These are phyloP conservation scores for Cephalopachus bancanus DNA, from an alignment of 2,797 vertebrate species.

Conservation along the genomic window DNA sequence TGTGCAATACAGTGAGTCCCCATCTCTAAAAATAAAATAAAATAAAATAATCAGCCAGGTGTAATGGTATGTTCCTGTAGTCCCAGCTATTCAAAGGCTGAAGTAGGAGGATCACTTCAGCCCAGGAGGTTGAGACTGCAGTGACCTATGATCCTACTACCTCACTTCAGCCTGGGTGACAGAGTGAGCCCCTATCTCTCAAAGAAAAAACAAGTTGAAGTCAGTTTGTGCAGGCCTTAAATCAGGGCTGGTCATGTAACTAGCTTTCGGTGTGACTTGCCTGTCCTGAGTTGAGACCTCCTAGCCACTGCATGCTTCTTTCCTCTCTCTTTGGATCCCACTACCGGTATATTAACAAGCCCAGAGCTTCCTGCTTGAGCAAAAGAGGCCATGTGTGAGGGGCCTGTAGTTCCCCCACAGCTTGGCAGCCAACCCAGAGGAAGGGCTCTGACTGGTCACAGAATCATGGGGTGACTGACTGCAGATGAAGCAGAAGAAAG, in stretches of 20 bases:
- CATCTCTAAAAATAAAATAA: no score
- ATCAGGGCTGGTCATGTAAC: not conserved
- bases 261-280: not conserved
- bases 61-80: no score
- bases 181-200: no score
- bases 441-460: not conserved
- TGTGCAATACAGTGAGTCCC: no score
- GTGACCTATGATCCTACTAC: no score
- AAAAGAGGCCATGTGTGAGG: not conserved
- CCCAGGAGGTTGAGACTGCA: no score
- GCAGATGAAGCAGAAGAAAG: not conserved
- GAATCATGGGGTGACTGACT: not conserved
- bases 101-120: no score
- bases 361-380: not conserved
- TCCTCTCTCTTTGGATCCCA: not conserved
- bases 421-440: not conserved
- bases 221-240: not conserved
- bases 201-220: not conserved
- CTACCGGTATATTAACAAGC: not conserved
- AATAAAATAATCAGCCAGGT: no score
- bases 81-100: no score
- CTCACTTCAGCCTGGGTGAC: no score
- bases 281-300: not conserved
- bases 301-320: not conserved
- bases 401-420: rapidly evolving